phyloP scores from a whole-genome alignment of 2,888 invertebrate genomes.

The Cremastobaeus sp. region DNA sequence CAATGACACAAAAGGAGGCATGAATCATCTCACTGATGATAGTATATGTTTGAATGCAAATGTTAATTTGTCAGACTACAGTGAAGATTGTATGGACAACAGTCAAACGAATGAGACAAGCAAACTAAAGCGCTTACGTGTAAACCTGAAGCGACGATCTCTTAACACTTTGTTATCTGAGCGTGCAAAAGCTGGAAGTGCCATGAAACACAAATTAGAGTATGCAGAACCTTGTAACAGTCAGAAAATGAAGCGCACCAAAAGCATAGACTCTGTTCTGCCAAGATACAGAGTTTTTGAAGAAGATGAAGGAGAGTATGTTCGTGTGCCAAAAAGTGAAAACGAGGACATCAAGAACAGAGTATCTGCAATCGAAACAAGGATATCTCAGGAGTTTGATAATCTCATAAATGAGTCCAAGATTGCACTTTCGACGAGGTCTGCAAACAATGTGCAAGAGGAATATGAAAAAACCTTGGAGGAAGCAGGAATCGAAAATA shows the following conservation, averaged over 20 bases:
- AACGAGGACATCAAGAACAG: slow-evolving; percentile 88
- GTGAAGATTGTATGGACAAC: slow-evolving; percentile 62
- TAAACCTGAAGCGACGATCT: slow-evolving; percentile 54
- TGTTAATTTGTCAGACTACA: slow-evolving; percentile 74
- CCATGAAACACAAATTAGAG: slow-evolving; percentile 20
- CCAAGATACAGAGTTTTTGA: slow-evolving; percentile 6
- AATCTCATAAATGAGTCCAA: slow-evolving; percentile 69
- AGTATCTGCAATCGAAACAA: slow-evolving; percentile 85
- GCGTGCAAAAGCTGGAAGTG: background rate
- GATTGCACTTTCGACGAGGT: slow-evolving; percentile 75
- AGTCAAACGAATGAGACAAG: slow-evolving; percentile 19
- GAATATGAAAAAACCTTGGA: slow-evolving; percentile 87
- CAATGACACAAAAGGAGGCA: slow-evolving; percentile 62
- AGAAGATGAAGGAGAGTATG: slow-evolving; percentile 81
- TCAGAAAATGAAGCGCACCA: slow-evolving; percentile 40
- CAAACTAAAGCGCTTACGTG: slow-evolving; percentile 40
- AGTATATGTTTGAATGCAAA: slow-evolving; percentile 72
- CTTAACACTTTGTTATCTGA: slow-evolving; percentile 18
- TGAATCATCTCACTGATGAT: slow-evolving; percentile 65
- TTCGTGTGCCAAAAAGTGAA: slow-evolving; percentile 86
- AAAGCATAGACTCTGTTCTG: slow-evolving; percentile 40
- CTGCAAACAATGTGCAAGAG: slow-evolving; percentile 83
- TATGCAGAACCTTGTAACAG: background rate
- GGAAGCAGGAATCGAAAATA: slow-evolving; percentile 83
- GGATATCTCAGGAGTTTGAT: slow-evolving; percentile 83